Conservation (phyloP, 2,888 invertebrate species). For the Tenthredo scrophulariae region DNA sequence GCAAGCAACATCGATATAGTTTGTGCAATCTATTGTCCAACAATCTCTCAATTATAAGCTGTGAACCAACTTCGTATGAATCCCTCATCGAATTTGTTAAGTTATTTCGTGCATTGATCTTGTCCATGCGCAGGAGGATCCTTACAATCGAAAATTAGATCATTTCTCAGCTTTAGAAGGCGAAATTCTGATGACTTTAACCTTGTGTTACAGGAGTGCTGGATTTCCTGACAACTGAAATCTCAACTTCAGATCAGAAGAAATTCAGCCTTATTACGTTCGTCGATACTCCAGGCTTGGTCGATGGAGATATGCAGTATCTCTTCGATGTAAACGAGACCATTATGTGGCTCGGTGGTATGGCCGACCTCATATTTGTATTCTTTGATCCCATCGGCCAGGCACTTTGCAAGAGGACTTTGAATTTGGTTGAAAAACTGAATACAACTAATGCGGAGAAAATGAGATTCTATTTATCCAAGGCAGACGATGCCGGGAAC, state of each 20-base stretch:
- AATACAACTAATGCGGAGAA: slow-evolving; percentile 79
- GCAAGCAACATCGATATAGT: not conserved
- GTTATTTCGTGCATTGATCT: not conserved
- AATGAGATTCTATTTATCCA: slow-evolving; percentile 80
- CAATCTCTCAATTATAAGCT: not conserved
- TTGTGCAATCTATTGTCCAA: not conserved
- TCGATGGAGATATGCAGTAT: slow-evolving; percentile 82
- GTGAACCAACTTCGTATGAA: not conserved
- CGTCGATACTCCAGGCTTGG: slow-evolving; percentile 82
- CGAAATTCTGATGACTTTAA: slow-evolving; percentile 52
- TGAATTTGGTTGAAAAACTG: slow-evolving; percentile 80
- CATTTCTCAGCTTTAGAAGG: not conserved
- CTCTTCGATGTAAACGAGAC: slow-evolving; percentile 81
- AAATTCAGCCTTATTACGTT: slow-evolving; percentile 81
- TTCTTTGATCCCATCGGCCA: slow-evolving; percentile 83
- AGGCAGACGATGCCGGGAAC: slow-evolving; percentile 81
- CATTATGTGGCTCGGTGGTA: slow-evolving; percentile 80
- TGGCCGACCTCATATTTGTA: slow-evolving; percentile 81
- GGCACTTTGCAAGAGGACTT: slow-evolving; percentile 80
- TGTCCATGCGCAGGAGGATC: not conserved
- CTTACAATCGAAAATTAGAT: not conserved
- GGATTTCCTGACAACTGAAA: slow-evolving; percentile 80
- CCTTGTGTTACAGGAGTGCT: slow-evolving; percentile 77
- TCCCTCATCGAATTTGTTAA: not conserved
- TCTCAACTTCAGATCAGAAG: slow-evolving; percentile 81